Evolutionary conservation across 2,113 vertebrate species (phyloP), one percentile per base, ranked within the genome.

Genomic region (Chrysochloris asiatica): DNA sequence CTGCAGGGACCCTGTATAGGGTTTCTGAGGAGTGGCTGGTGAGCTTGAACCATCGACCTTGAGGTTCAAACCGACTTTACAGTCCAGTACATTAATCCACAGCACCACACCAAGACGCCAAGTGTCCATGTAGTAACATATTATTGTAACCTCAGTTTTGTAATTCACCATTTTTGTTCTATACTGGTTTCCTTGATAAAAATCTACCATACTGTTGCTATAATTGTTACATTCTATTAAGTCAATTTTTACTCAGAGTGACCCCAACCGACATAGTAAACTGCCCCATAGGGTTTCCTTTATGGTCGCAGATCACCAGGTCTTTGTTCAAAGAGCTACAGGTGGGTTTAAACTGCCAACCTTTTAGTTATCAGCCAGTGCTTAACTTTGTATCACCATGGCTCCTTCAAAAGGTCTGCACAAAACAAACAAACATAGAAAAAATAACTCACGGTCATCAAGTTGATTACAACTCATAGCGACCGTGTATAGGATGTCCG

Each of bases 71-170:
- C n/a, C n/a, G n/a, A n/a, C n/a, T n/a, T n/a, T n/a, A n/a, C n/a
- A n/a, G n/a, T n/a, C n/a, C n/a, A n/a, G n/a, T n/a, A n/a, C n/a
- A n/a, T n/a, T n/a, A n/a, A n/a, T n/a, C n/a, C n/a, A n/a, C n/a
- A n/a, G n/a, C n/a, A n/a, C n/a, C n/a, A n/a, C n/a, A n/a, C n/a
- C n/a, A n/a, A n/a, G n/a, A n/a, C n/a, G n/a, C n/a, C n/a, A n/a
- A n/a, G n/a, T n/a, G n/a, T n/a, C n/a, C n/a, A n/a, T n/a, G n/a
- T n/a, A n/a, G 88, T 81, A 96, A 89, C 4, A 3, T 82, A 89
- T 90, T 97, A 96, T 95, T 63, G 54, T 78, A 92, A 91, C 85
- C 47, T 93, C 90, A 16, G 54, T 95, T 95, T 94, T 94, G 88
- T 30, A 75, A 97, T 89, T 93, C 79, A 96, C 59, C 83, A 63